Evolutionary conservation across 2,113 vertebrate species (phyloP), one percentile per base, ranked within the genome.

Genomic region (Tinamus guttatus): DNA sequence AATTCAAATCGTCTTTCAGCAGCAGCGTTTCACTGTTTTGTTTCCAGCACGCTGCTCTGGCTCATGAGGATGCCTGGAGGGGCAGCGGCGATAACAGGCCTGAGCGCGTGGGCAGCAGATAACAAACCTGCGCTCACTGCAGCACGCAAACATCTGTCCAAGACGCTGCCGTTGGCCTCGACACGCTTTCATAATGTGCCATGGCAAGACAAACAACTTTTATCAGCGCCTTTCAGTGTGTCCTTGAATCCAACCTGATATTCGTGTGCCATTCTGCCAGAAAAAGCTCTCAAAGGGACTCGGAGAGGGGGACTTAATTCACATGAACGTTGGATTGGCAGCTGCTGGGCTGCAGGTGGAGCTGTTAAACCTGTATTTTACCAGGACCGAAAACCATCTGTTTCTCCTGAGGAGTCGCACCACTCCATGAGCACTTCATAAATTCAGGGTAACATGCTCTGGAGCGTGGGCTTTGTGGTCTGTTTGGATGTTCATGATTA

Each of bases 151-250:
- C 14, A 22, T 60, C 51, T 2, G 2, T 49, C 32, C 34, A 32
- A 67, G 69, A 2, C 3, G 8, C 7, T 1, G 4, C 27, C 1
- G 4, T 9, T 3, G 3, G 34, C 40, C 41, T 18, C 13, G 7
- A 25, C 0, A 0, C 4, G 6, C 13, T 32, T 12, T 20, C 5
- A 0, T 24, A 4, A 40, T 11, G 40, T 7, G 34, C 3, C 9
- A 47, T 17, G 4, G 5, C 14, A 24, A 24, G 54, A 19, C 18
- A n/a, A 6, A 19, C 19, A 0, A 5, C 41, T 41, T 56, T 18
- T 13, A 0, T 10, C 0, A 0, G 3, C 1, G 5, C 4, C 7
- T 5, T 2, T 45, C 12, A 2, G 25, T 1, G 0, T 1, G 6
- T 41, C 45, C 60, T 54, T 8, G 67, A 52, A 20, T 20, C 11